Evolutionary conservation across 2,113 vertebrate genomes (phyloP).

Genomic region (Ranitomeya variabilis): DNA sequence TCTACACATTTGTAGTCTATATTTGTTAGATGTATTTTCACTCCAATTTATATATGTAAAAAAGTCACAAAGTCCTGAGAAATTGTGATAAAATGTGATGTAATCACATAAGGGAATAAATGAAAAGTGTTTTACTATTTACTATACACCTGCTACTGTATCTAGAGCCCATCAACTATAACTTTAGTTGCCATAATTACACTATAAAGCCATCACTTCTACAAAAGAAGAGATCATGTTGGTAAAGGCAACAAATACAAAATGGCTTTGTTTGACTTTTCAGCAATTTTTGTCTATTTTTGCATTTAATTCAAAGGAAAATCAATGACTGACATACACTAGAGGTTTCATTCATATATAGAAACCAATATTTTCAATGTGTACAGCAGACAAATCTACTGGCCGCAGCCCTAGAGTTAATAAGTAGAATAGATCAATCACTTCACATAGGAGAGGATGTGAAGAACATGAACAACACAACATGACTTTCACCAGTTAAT

Average conservation of each 20-base stretch:
- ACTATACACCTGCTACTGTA: not conserved
- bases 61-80: too few species aligned
- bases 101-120: too few species aligned
- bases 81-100: too few species aligned
- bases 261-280: not conserved
- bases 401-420: too few species aligned
- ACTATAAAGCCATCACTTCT: not conserved
- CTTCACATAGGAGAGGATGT: not conserved
- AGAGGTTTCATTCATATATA: too few species aligned
- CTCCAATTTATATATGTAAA: too few species aligned
- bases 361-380: not conserved
- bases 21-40: too few species aligned
- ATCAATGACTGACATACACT: not conserved
- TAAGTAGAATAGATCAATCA: not conserved
- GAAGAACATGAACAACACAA: not conserved
- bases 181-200: not conserved
- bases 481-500: not conserved
- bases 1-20: not conserved
- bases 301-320: not conserved
- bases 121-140: too few species aligned
- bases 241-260: not conserved
- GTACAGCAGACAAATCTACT: not conserved
- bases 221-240: not conserved
- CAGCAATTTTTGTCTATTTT: not conserved
- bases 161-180: not conserved